A percentile compares a stretch with the other conserved stretches of the same genome.
These are phyloP conservation scores for Pocillopora damicornis DNA, from an alignment of 64 coral and sea anemone species.

Conservation along the genomic window DNA sequence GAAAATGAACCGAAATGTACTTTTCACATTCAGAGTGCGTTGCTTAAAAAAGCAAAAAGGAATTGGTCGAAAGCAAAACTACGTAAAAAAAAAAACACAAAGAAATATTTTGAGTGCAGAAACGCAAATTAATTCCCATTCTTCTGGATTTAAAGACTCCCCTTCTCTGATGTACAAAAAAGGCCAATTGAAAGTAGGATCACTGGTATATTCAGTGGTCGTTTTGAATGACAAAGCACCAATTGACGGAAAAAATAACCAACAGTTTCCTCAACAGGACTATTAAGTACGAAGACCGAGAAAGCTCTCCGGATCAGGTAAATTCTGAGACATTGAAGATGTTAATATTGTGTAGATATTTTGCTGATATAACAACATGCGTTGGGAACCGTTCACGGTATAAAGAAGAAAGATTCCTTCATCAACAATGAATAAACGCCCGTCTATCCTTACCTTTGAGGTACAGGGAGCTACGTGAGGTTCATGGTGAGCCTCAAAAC, in stretches of 20 bases:
- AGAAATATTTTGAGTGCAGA: not conserved
- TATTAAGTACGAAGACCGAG: not conserved
- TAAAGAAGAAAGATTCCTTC: not conserved
- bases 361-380: not conserved
- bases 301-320: not conserved
- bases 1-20: not conserved
- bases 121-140: no score
- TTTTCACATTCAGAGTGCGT: not conserved
- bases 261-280: no score
- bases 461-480: constrained; percentile 34
- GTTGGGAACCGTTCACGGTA: not conserved
- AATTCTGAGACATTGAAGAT: not conserved
- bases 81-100: not conserved
- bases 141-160: no score
- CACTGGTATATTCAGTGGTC: not conserved
- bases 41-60: not conserved
- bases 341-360: not conserved
- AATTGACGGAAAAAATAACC: not conserved
- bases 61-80: not conserved
- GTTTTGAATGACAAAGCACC: not conserved
- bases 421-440: not conserved
- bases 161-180: no score
- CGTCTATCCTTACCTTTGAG: constrained; percentile 38
- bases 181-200: not conserved
- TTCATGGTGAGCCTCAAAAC: constrained; percentile 47